A percentile compares a stretch with the other conserved stretches of the same genome.
These are phyloP conservation scores for Pachydiplax longipennis DNA, from an alignment of 2,888 invertebrate species.

Conservation along the genomic window DNA sequence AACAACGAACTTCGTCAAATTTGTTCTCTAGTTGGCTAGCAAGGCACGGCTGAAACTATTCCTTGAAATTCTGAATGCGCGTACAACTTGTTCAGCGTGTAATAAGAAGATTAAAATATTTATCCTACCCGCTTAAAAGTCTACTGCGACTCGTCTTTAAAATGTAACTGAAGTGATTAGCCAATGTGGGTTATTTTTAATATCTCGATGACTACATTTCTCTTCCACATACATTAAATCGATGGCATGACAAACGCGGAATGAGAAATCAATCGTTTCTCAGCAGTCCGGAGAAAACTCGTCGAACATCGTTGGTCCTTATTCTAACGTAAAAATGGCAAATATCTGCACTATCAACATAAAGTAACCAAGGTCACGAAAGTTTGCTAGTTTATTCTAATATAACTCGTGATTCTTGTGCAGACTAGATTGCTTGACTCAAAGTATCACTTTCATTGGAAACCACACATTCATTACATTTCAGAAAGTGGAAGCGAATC, in stretches of 20 bases:
- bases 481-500: no score
- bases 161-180: neutral
- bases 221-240: neutral
- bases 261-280: neutral
- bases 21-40: conserved; percentile 10
- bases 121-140: neutral
- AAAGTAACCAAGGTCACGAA: no score
- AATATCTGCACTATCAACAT: no score
- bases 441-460: no score
- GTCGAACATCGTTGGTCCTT: neutral
- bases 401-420: no score
- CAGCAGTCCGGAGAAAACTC: neutral
- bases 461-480: no score
- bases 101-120: neutral
- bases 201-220: neutral
- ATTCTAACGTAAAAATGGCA: no score
- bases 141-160: no score
- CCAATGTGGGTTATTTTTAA: neutral
- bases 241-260: neutral
- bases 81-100: neutral
- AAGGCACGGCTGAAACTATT: conserved; percentile 21
- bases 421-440: no score
- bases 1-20: neutral
- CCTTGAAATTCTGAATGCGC: conserved; percentile 9
- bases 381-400: no score